These are phyloP conservation scores for Barypeithes pellucidus DNA, from an alignment of 2,888 invertebrate species.

Conservation along the genomic window DNA sequence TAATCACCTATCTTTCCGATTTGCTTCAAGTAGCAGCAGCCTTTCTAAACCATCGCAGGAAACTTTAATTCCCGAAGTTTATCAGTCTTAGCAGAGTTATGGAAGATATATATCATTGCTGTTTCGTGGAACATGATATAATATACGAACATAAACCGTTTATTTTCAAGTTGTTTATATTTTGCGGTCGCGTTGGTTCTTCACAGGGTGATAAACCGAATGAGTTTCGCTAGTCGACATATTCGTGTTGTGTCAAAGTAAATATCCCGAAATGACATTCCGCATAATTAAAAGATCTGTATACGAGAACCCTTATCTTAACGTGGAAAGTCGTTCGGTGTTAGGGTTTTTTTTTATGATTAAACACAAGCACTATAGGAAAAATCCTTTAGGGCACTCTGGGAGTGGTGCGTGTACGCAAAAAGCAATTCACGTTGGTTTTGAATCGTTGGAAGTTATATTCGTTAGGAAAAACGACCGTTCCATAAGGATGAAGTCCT, in stretches of 20 bases:
- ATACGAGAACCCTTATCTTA: slow-evolving; percentile 33
- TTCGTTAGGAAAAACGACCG: too few relatives aligned
- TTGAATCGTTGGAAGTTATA: too few relatives aligned
- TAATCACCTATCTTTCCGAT: slow-evolving; percentile 32
- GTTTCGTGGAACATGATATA: slow-evolving; percentile 49
- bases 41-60: slow-evolving; percentile 43
- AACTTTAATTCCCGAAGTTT: slow-evolving; percentile 51
- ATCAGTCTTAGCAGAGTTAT: slow-evolving; percentile 51
- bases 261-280: slow-evolving; percentile 45
- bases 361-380: too few relatives aligned
- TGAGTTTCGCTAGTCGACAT: slow-evolving; percentile 31
- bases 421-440: too few relatives aligned
- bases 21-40: slow-evolving; percentile 30
- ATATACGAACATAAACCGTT: slow-evolving; percentile 53
- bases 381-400: too few relatives aligned
- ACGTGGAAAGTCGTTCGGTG: slow-evolving; percentile 10
- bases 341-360: too few relatives aligned
- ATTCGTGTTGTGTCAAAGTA: slow-evolving; percentile 48
- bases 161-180: slow-evolving; percentile 53
- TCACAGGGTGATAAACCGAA: slow-evolving; percentile 50
- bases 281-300: slow-evolving; percentile 31
- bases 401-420: too few relatives aligned
- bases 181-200: slow-evolving; percentile 46
- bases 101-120: slow-evolving; percentile 39
- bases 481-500: too few relatives aligned